Conservation (phyloP, 2,888 invertebrate genomes). For the Orthosia gothica region DNA sequence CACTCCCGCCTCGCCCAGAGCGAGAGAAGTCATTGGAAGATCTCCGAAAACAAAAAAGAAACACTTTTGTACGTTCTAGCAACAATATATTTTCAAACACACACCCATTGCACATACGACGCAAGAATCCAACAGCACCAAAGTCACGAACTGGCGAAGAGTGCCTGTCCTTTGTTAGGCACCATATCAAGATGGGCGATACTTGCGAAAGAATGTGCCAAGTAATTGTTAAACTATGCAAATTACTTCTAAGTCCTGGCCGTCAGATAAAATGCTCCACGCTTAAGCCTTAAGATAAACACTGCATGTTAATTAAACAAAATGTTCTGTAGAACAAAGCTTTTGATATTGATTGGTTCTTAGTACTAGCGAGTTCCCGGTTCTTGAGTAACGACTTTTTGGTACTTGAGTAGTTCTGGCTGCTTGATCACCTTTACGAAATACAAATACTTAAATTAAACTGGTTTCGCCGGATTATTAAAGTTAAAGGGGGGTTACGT, state of each 20-base stretch:
- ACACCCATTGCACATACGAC: slow-evolving; percentile 33
- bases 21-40: too few relatives aligned
- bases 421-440: slow-evolving; percentile 39
- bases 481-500: slow-evolving; percentile 40
- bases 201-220: slow-evolving; percentile 83
- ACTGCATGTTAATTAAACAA: slow-evolving; percentile 81
- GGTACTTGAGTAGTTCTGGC: slow-evolving; percentile 22
- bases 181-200: slow-evolving; percentile 68
- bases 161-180: slow-evolving; percentile 61
- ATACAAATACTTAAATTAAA: slow-evolving; percentile 49
- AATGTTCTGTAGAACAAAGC: slow-evolving; percentile 48
- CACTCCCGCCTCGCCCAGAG: too few relatives aligned
- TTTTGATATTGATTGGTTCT: slow-evolving; percentile 38
- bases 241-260: slow-evolving; percentile 73
- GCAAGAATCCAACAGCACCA: slow-evolving; percentile 24
- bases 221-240: slow-evolving; percentile 89
- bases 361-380: not conserved
- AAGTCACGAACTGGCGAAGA: slow-evolving; percentile 64
- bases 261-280: slow-evolving; percentile 71
- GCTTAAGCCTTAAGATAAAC: slow-evolving; percentile 74
- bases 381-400: not conserved
- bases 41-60: too few relatives aligned
- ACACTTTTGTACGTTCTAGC: not conserved
- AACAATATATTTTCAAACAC: slow-evolving; percentile 28
- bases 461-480: slow-evolving; percentile 36